Percentiles rank a stretch among this genome's conserved stretches.
Evolutionary conservation across 2,797 vertebrate species (phyloP).

Genomic region (Falco naumanni): DNA sequence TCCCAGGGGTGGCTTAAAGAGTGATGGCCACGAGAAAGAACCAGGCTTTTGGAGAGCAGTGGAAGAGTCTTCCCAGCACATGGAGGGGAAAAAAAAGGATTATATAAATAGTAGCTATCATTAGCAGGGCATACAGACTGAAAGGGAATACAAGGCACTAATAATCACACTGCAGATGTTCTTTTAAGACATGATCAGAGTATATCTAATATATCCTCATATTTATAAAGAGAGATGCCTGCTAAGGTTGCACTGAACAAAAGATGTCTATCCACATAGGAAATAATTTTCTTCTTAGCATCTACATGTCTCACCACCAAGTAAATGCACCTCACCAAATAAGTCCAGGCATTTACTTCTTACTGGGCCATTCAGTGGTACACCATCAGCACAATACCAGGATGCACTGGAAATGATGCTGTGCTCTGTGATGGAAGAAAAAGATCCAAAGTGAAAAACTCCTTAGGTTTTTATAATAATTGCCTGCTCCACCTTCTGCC

Average conservation of each 20-base stretch:
- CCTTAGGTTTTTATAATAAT: background rate
- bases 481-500: conserved; percentile 13
- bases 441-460: background rate
- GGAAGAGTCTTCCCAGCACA: background rate
- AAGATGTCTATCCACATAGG: background rate
- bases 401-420: background rate
- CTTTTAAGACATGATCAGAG: background rate
- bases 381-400: background rate
- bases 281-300: background rate
- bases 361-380: background rate
- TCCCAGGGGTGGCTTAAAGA: background rate
- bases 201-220: background rate
- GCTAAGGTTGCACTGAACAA: background rate
- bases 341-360: background rate
- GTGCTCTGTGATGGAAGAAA: background rate
- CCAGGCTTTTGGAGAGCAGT: background rate
- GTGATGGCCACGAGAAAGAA: background rate
- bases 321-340: background rate
- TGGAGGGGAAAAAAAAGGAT: too few species aligned
- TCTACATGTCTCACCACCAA: background rate
- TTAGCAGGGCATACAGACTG: background rate
- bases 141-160: background rate
- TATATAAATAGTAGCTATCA: background rate
- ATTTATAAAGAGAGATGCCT: background rate
- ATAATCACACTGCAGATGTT: background rate